Conservation (phyloP, 2,888 invertebrate genomes). For the Selenia dentaria region DNA sequence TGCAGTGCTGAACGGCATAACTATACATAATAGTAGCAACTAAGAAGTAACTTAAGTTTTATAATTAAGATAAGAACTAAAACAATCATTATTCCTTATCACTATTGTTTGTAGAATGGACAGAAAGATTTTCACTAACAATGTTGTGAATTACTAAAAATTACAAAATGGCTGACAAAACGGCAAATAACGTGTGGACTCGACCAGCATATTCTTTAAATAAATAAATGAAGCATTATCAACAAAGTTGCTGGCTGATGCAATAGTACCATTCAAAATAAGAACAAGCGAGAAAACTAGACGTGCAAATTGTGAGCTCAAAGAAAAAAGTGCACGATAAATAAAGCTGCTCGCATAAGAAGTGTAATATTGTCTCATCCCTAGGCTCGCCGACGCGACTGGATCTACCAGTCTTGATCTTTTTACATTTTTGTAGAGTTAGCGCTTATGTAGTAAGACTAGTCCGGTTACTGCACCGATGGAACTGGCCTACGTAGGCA, state of each 20-base stretch:
- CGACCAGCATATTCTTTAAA: no score
- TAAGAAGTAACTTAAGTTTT: no score
- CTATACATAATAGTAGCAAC: no score
- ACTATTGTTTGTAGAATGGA: no score
- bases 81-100: no score
- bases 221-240: no score
- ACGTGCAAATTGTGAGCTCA: conserved; percentile 3
- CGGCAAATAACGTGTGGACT: no score
- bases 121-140: no score
- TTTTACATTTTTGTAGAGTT: conserved; percentile 16
- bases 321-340: conserved; percentile 6
- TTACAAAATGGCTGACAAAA: no score
- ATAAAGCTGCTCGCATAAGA: not conserved
- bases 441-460: not conserved
- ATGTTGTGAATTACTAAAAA: no score
- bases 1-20: no score
- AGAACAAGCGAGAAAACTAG: not conserved
- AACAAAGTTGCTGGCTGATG: not conserved
- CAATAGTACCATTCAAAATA: conserved; percentile 1
- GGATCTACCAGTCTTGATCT: conserved; percentile 7
- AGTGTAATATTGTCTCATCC: conserved; percentile 4
- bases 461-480: not conserved
- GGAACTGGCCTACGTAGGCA: conserved; percentile 6
- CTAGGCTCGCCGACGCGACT: conserved; percentile 1
- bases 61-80: no score